Base-by-base conservation (phyloP, 2,113 vertebrate species). In the Coptodon bakossiorum region DNA sequence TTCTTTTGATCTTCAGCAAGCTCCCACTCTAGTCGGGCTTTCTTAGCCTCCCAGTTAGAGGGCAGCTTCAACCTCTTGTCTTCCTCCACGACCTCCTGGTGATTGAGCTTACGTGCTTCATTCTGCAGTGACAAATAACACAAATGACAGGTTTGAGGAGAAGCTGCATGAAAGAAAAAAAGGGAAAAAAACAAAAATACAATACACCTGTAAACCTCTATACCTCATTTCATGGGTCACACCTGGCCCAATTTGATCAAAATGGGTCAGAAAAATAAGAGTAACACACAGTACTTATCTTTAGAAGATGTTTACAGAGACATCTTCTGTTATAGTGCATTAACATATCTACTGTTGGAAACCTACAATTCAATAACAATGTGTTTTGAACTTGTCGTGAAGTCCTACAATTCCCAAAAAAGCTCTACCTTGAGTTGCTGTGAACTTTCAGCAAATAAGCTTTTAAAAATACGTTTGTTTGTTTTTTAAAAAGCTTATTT, bases 11-110 rank as follows among this genome's bases (percentile, higher is more conserved):
- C 96, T 84, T 96, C 98, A 45, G 97, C 90, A 2, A 99, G 95
- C 73, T 99, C 97, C 97, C 98, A 99, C 85, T 99, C 98, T 88
- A 99, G 95, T 14, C 98, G 95, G 6, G 98, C 97, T 87, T 98
- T 99, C 87, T 97, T 98, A 3, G 99, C 97, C 90, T 99, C 99
- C 98, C 98, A 99, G 91, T 99, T 99, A 0, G 97, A 27, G 1
- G 98, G 99, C 6, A 99, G 88, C 17, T 99, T 99, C 13, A 97
- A 94, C 14, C 97, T 96, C 85, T 98, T 98, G 87, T 99, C 98
- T 94, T 99, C 99, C 89, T 99, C 98, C 86, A 98, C 96, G 80
- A 99, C 98, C 86, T 99, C 98, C 17, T 98, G 97, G 81, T 98
- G 98, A 89, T 99, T 99, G 57, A 98, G 96, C 22, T 98, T 99